Conservation (phyloP, 2,113 vertebrate species). For the Colaptes auratus region DNA sequence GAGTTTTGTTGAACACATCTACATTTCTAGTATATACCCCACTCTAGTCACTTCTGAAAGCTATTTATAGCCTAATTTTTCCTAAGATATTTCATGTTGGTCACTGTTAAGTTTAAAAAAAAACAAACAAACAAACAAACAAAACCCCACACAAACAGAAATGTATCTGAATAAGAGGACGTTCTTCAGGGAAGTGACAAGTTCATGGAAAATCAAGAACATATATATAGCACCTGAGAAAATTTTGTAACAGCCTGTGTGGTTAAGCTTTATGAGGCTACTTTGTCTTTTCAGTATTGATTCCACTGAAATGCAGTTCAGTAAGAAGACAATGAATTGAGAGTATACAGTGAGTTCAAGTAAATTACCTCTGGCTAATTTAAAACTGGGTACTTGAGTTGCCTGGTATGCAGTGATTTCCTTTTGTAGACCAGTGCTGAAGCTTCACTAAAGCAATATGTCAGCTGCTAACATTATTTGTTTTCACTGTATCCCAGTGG, state of each 20-base stretch:
- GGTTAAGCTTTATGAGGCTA: conserved; percentile 10
- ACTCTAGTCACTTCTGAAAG: not conserved
- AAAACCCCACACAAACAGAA: not conserved
- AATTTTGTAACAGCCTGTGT: not conserved
- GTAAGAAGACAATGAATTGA: not conserved
- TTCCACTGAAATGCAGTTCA: not conserved
- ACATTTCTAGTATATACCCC: not conserved
- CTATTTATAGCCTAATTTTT: not conserved
- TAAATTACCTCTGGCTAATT: not conserved
- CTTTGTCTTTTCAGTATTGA: not conserved
- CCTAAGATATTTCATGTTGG: not conserved
- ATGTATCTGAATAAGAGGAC: not conserved
- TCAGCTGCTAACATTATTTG: not conserved
- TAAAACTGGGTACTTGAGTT: not conserved
- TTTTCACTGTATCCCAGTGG: not conserved
- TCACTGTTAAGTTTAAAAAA: not conserved
- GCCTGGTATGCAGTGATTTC: not conserved
- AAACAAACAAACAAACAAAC: not conserved
- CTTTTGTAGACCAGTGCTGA: not conserved
- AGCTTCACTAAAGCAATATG: not conserved
- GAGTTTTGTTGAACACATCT: not conserved
- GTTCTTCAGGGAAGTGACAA: not conserved
- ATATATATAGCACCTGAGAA: not conserved
- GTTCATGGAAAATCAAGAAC: not conserved
- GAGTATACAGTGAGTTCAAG: not conserved